Evolutionary conservation across 2,888 invertebrate species (phyloP).

Genomic region (Gymnoscelis rufifasciata): DNA sequence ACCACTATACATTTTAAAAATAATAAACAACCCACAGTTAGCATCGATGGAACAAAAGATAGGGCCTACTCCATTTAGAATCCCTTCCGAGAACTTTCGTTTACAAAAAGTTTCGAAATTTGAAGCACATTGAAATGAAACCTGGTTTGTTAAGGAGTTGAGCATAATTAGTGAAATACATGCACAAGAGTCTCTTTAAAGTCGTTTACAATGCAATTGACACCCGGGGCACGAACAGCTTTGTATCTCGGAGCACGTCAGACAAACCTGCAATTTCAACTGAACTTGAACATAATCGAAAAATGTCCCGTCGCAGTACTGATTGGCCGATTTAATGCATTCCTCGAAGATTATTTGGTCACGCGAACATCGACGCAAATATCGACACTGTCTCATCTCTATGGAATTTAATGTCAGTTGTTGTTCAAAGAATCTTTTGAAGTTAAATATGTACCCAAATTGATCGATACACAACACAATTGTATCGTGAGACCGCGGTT

Average conservation of each 20-base stretch:
- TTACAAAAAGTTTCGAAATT: conserved; percentile 22
- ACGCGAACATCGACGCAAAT: conserved; percentile 11
- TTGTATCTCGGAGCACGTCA: conserved; percentile 24
- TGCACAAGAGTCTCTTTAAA: conserved; percentile 41
- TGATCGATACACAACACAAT: conserved; percentile 19
- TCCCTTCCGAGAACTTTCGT: conserved; percentile 34
- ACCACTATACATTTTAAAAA: conserved; percentile 30
- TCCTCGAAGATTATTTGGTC: conserved; percentile 17
- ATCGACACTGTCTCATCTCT: conserved; percentile 11
- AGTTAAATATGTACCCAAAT: conserved; percentile 33
- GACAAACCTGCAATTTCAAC: conserved; percentile 47
- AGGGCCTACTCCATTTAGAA: conserved; percentile 23
- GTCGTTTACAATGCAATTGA: conserved; percentile 53
- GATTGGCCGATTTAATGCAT: conserved; percentile 31
- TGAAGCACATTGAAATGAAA: conserved; percentile 25
- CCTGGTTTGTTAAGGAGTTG: conserved; percentile 36
- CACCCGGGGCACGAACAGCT: conserved; percentile 45
- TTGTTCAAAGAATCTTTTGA: conserved; percentile 31
- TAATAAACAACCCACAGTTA: conserved; percentile 18
- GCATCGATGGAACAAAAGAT: conserved; percentile 22
- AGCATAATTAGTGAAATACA: conserved; percentile 44
- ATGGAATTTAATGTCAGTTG: conserved; percentile 15
- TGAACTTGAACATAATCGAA: conserved; percentile 46
- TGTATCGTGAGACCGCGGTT: conserved; percentile 27
- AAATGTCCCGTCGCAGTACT: conserved; percentile 33